A percentile compares a stretch with the other conserved stretches of the same genome.
phyloP scores from a whole-genome alignment of 2,888 invertebrate species.

The Ditylenchus weischeri region DNA sequence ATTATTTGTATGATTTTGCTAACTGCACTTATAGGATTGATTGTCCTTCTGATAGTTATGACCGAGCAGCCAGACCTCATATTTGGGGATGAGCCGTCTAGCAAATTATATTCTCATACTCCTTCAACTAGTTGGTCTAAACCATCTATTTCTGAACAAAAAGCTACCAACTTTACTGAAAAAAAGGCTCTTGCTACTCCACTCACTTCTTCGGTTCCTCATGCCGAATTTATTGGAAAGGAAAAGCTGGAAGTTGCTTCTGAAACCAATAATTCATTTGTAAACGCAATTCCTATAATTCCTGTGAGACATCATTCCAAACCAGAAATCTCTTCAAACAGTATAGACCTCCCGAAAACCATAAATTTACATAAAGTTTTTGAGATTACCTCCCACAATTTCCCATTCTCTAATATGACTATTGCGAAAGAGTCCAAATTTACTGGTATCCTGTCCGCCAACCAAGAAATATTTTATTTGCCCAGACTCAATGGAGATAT shows the following conservation, averaged over 20 bases:
- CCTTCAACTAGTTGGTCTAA: background rate
- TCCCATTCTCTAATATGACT: background rate
- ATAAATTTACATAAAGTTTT: too few species aligned
- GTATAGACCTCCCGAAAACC: too few species aligned
- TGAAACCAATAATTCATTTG: background rate
- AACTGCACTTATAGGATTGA: conserved; percentile 8
- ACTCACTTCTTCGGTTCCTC: background rate
- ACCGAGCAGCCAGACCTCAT: conserved; percentile 14
- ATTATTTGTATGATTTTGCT: conserved; percentile 14
- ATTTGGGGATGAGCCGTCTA: background rate
- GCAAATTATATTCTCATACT: background rate
- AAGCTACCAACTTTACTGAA: too few species aligned
- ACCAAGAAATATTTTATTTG: conserved; percentile 1
- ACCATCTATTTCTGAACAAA: background rate
- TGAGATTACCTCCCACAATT: too few species aligned
- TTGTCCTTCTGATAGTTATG: conserved; percentile 10
- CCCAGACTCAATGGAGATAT: conserved; percentile 9
- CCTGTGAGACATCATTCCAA: too few species aligned
- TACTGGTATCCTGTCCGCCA: background rate
- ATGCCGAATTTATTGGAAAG: background rate
- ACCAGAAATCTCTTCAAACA: too few species aligned
- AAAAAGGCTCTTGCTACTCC: too few species aligned
- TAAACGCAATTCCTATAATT: background rate
- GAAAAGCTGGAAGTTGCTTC: background rate
- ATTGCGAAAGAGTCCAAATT: background rate